Evolutionary conservation across 2,888 invertebrate genomes (phyloP).

Genomic region (Lamellibrachia satsuma): DNA sequence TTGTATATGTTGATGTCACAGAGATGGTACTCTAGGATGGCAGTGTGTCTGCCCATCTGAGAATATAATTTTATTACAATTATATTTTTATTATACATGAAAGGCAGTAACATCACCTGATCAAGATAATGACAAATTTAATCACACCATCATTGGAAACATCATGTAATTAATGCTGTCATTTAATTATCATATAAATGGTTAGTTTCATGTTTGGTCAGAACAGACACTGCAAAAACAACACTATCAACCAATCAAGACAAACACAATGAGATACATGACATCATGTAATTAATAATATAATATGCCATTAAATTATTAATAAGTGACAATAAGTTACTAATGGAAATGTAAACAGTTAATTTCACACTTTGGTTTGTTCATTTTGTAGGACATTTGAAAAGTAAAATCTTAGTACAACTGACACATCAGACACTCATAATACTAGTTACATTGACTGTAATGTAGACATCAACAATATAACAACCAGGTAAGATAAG

Average conservation of each 20-base stretch:
- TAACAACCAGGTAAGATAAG: background rate
- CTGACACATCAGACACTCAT: background rate
- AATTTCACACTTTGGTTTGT: background rate
- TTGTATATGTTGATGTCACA: no score
- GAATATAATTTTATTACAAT: background rate
- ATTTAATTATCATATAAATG: background rate
- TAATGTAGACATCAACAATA: background rate
- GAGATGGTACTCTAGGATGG: no score
- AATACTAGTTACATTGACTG: background rate
- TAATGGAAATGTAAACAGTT: background rate
- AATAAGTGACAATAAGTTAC: background rate
- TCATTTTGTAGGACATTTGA: background rate
- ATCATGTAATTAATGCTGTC: background rate
- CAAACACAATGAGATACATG: background rate
- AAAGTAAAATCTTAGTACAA: background rate
- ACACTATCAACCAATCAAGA: background rate
- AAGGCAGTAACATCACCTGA: slow-evolving; percentile 1
- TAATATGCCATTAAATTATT: background rate
- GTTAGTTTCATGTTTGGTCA: background rate
- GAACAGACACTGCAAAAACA: background rate
- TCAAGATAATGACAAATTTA: background rate
- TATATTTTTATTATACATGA: background rate
- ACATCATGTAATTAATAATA: background rate
- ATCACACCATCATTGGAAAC: background rate
- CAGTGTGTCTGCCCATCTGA: background rate